Percentiles rank a stretch among this genome's conserved stretches.
Conservation (phyloP, 2,797 vertebrate genomes). For the Enoplosus armatus region DNA sequence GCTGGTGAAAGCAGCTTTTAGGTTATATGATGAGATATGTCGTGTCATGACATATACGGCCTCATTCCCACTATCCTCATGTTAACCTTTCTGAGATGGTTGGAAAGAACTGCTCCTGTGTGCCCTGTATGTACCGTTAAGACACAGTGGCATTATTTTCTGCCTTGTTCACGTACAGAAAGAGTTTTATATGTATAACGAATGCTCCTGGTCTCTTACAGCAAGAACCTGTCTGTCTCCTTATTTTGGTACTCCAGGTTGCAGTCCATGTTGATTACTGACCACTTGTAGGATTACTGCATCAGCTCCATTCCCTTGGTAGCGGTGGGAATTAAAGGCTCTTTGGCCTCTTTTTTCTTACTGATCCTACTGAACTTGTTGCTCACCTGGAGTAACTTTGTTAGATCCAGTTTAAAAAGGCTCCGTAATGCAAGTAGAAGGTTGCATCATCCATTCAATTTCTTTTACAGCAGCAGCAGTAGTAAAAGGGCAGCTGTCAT, state of each 20-base stretch:
- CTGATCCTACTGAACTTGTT: slow-evolving; percentile 16
- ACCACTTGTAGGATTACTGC: slow-evolving; percentile 1
- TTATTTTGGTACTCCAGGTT: neutral
- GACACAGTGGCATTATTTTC: neutral
- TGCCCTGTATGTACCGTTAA: neutral
- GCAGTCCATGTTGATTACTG: neutral
- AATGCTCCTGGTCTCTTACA: neutral
- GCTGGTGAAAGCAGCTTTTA: neutral
- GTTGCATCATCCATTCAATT: slow-evolving; percentile 10
- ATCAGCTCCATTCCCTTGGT: slow-evolving; percentile 1
- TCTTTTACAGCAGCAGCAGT: neutral
- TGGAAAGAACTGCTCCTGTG: neutral
- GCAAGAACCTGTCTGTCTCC: neutral
- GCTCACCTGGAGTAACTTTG: slow-evolving; percentile 4
- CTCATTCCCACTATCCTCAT: neutral
- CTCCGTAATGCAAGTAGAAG: neutral
- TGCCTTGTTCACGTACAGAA: neutral
- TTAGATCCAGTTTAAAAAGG: neutral
- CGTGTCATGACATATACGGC: neutral
- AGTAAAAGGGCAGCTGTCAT: neutral
- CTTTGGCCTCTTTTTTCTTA: slow-evolving; percentile 6
- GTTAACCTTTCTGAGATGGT: neutral
- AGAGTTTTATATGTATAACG: neutral
- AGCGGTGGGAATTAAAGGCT: slow-evolving; percentile 10
- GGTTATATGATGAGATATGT: neutral